A percentile compares a stretch with the other conserved stretches of the same genome.
phyloP scores from a whole-genome alignment of 2,113 vertebrate genomes.

The Coptodon bakossiorum region DNA sequence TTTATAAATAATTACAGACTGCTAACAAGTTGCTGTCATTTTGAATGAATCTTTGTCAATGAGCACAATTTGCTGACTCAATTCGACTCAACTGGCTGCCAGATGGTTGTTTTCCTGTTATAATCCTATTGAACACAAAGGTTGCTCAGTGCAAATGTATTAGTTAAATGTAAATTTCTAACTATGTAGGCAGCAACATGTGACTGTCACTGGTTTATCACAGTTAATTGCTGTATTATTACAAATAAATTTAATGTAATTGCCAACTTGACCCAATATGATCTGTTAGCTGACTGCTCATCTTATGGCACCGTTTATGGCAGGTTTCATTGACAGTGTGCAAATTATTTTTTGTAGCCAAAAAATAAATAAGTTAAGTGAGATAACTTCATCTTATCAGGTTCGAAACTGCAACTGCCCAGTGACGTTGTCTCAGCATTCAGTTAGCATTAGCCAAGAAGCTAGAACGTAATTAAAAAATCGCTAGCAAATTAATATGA shows the following conservation, averaged over 20 bases:
- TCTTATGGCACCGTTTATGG: not conserved
- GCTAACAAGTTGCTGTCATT: not conserved
- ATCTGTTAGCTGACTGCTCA: rapidly evolving
- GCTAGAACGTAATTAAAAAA: not conserved
- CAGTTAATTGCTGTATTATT: not conserved
- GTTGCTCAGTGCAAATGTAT: not conserved
- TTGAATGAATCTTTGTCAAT: not conserved
- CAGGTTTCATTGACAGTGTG: not conserved
- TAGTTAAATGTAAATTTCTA: not conserved
- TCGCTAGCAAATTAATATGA: not conserved
- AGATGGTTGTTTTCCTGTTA: not conserved
- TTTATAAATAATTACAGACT: not conserved
- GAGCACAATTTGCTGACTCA: not conserved
- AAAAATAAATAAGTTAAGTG: not conserved
- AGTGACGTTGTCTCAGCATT: not conserved
- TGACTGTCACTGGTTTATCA: not conserved
- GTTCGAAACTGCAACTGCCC: not conserved
- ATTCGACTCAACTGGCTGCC: not conserved
- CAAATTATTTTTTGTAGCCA: not conserved
- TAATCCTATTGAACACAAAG: not conserved
- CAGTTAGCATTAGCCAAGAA: not conserved
- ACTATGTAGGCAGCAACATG: not conserved
- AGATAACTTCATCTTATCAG: not conserved
- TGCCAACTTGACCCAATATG: not conserved
- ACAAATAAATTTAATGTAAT: not conserved